Percentiles rank a stretch among this genome's conserved stretches.
These are phyloP conservation scores for Delphinapterus leucas DNA, from an alignment of 2,113 vertebrate species.

Conservation along the genomic window DNA sequence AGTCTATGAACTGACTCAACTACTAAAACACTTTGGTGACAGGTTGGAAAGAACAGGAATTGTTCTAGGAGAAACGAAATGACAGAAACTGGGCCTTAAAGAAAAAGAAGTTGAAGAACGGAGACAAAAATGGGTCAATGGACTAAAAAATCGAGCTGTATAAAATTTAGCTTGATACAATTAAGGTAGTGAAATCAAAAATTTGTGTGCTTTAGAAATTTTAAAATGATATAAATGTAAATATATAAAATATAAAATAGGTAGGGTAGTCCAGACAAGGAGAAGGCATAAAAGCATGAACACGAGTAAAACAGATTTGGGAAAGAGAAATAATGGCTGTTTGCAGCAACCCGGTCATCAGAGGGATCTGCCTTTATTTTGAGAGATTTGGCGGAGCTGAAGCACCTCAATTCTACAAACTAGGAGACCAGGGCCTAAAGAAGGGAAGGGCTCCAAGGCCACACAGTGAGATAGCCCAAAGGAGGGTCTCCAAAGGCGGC, in stretches of 20 bases:
- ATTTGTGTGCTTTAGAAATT: not conserved
- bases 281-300: no score
- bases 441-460: not conserved
- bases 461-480: no score
- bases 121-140: not conserved
- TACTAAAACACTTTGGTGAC: not conserved
- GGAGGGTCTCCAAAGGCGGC: not conserved
- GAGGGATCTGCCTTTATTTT: not conserved
- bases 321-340: not conserved
- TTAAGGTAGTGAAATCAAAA: not conserved
- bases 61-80: not conserved
- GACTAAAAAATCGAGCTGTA: not conserved
- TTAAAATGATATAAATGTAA: not conserved
- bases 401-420: not conserved
- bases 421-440: not conserved
- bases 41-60: not conserved
- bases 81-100: not conserved
- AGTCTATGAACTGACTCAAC: not conserved
- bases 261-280: not conserved
- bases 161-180: not conserved
- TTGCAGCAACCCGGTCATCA: not conserved
- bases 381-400: not conserved
- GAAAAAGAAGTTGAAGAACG: not conserved
- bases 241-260: not conserved
- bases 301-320: accelerated